Conservation (phyloP, 1,140 invertebrate genomes). For the Leptinotarsa undecemlineata region DNA sequence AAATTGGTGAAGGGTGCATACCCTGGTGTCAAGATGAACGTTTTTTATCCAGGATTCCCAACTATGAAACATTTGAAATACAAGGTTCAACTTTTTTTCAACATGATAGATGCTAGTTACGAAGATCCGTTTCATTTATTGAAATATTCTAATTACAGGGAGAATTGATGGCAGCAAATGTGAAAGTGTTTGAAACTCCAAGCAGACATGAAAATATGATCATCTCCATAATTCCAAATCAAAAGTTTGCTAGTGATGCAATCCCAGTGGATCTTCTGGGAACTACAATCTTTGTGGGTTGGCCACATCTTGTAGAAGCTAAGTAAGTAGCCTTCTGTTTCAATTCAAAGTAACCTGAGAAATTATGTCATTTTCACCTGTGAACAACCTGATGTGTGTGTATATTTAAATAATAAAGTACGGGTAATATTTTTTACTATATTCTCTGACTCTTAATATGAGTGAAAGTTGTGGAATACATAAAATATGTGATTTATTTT, state of each 20-base stretch:
- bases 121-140: too few species aligned
- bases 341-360: too few species aligned
- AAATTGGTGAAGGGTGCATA: constrained; percentile 75
- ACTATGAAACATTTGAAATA: constrained; percentile 84
- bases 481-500: too few species aligned
- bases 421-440: too few species aligned
- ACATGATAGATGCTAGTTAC: too few species aligned
- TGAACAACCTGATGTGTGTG: too few species aligned
- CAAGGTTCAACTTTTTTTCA: constrained; percentile 56
- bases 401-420: too few species aligned
- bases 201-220: constrained; percentile 84
- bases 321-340: constrained; percentile 53
- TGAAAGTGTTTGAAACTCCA: constrained; percentile 85
- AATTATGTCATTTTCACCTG: too few species aligned
- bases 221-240: constrained; percentile 62
- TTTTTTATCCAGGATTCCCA: constrained; percentile 89
- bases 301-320: constrained; percentile 86
- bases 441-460: too few species aligned
- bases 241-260: constrained; percentile 51
- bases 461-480: too few species aligned
- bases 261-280: constrained; percentile 69
- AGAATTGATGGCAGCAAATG: constrained; percentile 69
- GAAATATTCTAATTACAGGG: constrained; percentile 56
- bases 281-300: constrained; percentile 76
- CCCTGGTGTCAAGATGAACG: constrained; percentile 68